Evolutionary conservation across 2,113 vertebrate species (phyloP).

Genomic region (Platichthys flesus): DNA sequence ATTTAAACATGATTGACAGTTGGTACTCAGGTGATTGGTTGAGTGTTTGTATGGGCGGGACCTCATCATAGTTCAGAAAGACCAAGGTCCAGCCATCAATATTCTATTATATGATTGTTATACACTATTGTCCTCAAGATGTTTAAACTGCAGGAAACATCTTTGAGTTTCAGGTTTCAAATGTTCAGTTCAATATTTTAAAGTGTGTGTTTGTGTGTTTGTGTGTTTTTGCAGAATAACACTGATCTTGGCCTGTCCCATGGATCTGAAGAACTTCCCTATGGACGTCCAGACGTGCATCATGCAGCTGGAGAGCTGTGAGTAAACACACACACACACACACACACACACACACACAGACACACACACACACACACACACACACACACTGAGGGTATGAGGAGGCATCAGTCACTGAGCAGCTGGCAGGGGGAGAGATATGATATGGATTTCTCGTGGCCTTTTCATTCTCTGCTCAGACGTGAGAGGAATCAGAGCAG

Average conservation of each 20-base stretch:
- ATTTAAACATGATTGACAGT: too few species aligned
- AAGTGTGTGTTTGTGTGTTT: slow-evolving; percentile 5
- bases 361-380: slow-evolving; percentile 33
- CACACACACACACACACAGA: slow-evolving; percentile 30
- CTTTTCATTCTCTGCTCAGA: slow-evolving; percentile 38
- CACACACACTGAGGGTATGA: background rate
- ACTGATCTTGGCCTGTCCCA: slow-evolving; percentile 95
- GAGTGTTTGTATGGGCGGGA: too few species aligned
- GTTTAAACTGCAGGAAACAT: too few species aligned
- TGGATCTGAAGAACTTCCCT: slow-evolving; percentile 99
- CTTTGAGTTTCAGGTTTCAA: too few species aligned
- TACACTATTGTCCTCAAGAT: too few species aligned
- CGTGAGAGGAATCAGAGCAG: slow-evolving; percentile 39
- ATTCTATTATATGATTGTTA: too few species aligned
- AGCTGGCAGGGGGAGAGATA: slow-evolving; percentile 24
- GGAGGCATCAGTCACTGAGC: slow-evolving; percentile 20
- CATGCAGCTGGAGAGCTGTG: slow-evolving; percentile 99
- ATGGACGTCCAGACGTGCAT: slow-evolving; percentile 99
- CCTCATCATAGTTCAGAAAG: too few species aligned
- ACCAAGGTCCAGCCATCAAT: too few species aligned
- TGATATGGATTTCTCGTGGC: slow-evolving; percentile 50
- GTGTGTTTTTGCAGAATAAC: slow-evolving; percentile 87
- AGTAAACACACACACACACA: slow-evolving; percentile 76
- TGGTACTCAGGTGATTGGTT: too few species aligned
- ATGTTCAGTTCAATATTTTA: background rate